Base-by-base conservation (phyloP, 92 coral and sea anemone genomes). In the Plumapathes pennacea region DNA sequence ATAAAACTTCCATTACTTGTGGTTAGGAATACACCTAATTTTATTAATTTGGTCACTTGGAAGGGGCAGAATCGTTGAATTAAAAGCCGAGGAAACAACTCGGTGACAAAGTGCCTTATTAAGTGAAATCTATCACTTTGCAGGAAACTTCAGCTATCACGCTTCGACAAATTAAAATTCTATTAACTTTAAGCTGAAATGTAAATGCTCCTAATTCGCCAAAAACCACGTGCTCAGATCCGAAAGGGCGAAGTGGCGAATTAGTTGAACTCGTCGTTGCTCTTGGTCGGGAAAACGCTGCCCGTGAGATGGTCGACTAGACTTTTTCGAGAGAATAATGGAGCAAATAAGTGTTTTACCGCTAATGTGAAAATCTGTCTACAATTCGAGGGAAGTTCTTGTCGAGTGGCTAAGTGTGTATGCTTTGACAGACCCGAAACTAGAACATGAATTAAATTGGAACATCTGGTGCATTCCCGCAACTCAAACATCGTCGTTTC, bases 391-490 rank as follows among this genome's bases (percentile, higher is more conserved):
- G 57, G 67, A 18, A 46, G 57, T 74, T 74, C 54, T 23, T 17
- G 32, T 27, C 46, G n/a, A 22, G 73, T 60, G 64, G 69, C 49
- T 64, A 74, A 74, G 82, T 65, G 65, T 74, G 23, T 22, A 13
- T 15, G 12, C n/a, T 34, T 47, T 62, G 81, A 53, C 75, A 64
- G 24, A 53, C 47, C 63, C 63, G 76, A 69, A 62, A 60, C 61
- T 45, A 48, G 48, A 71, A 54, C 25, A 64, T 42, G 84, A 66
- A 57, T 64, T 72, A 57, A 51, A 42, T 3, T 6, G 10, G 18
- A 69, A 70, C 94, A 85, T 76, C 94, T 85, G 94, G 63, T 46
- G 23, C 1, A 42, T 85, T 85, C 94, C 72, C 94, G 88, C 75
- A 73, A 26, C 64, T 69, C 54, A 31, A 54, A 58, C 57, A 61